Base-by-base conservation (phyloP, 1,140 invertebrate genomes). In the Cataglyphis hispanica region DNA sequence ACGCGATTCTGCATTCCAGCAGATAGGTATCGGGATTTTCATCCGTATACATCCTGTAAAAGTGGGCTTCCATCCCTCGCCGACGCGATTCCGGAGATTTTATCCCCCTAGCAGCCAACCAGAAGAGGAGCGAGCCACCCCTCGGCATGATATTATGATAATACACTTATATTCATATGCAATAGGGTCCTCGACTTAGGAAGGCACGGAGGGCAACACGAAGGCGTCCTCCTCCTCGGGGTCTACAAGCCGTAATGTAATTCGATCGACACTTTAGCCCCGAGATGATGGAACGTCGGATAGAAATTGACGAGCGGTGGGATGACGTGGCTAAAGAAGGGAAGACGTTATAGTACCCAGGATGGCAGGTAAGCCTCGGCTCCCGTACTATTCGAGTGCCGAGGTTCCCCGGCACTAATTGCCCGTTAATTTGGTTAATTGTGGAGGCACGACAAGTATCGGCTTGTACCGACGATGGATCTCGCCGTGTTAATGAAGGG, bases 161-260 rank as follows among this genome's bases (percentile, higher is more conserved):
- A 94, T 94, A 92, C 90, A 94, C 90, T 93, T 92, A 92, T 93
- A 94, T 94, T 94, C 92, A 93, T 94, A 93, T 90, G 91, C 91
- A 91, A 89, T 90, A 74, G 91, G 93, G 90, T 91, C 87, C 85
- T 89, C 78, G 78, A 83, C 84, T 87, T 87, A 66, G 72, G 85
- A 86, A 84, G 85, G 37, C 83, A 43, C 61, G 46, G 56, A 84
- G 83, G 85, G 84, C 78, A 84, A 87, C 87, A 27, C 78, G 89
- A 86, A 86, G 80, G 69, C 74, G 60, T 63, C 75, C 63, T 69
- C 25, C 75, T 85, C 56, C 69, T 86, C 87, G 43, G 78, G 78
- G 63, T 86, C 86, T 86, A 85, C 87, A 64, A 88, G 80, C 85
- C 77, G 37, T 91, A 87, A 91, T 91, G 89, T 89, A 92, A 89